These are phyloP conservation scores for Morone chrysops DNA, from an alignment of 2,113 vertebrate genomes.

Conservation along the genomic window DNA sequence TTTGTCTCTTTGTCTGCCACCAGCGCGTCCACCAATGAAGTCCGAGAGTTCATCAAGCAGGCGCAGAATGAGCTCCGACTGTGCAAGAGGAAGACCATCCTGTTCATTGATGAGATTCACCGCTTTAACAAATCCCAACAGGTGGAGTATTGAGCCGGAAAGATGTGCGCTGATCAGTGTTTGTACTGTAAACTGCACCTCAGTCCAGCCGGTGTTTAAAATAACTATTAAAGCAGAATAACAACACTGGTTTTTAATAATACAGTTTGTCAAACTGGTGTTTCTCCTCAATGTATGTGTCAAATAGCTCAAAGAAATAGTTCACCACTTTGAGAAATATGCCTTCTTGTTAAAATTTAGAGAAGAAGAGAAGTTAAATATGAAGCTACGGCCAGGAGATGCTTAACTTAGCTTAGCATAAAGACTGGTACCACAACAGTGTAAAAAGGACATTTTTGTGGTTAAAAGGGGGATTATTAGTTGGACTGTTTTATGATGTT, in stretches of 20 bases:
- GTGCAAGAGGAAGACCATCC: slow-evolving; percentile 95
- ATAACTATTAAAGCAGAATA: not conserved
- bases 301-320: not conserved
- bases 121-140: slow-evolving; percentile 98
- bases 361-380: not conserved
- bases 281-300: not conserved
- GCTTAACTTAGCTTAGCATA: slow-evolving; percentile 5
- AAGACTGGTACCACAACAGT: not conserved
- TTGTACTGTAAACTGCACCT: not conserved
- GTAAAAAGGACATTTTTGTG: not conserved
- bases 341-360: not conserved
- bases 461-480: not conserved
- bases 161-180: not conserved
- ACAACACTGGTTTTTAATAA: not conserved
- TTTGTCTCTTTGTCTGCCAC: slow-evolving; percentile 95
- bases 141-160: slow-evolving; percentile 80
- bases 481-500: not conserved
- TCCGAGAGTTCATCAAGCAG: slow-evolving; percentile 96
- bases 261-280: not conserved
- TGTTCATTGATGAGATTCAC: slow-evolving; percentile 99
- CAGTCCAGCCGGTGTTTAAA: not conserved
- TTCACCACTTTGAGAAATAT: not conserved
- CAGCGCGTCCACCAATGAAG: slow-evolving; percentile 90
- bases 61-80: slow-evolving; percentile 95
- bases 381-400: not conserved